Conservation (phyloP, 1,140 invertebrate species). For the Lordiphosa stackelbergi region DNA sequence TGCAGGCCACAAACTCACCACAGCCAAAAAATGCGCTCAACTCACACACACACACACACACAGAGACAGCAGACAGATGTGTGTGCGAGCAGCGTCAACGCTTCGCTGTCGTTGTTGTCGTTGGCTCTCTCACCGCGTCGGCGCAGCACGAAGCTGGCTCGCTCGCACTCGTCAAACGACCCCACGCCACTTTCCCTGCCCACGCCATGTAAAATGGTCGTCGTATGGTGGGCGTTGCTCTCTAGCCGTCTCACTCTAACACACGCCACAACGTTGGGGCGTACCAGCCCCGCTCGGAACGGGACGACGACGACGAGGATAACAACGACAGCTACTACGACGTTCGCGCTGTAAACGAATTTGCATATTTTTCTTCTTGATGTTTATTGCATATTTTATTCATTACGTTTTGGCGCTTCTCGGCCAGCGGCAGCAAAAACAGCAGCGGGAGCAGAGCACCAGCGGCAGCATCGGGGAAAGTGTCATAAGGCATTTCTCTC, state of each 20-base stretch:
- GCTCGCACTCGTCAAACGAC: conserved; percentile 24
- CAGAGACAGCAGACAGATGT: background rate
- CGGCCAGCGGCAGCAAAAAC: conserved; percentile 21
- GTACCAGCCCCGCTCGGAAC: too few relatives aligned
- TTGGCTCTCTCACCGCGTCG: conserved; percentile 25
- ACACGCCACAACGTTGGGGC: background rate
- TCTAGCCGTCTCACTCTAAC: conserved; percentile 30
- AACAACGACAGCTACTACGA: background rate
- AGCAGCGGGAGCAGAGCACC: conserved; percentile 11
- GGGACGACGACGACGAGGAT: background rate
- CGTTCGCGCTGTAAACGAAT: conserved; percentile 42
- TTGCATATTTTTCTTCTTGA: conserved; percentile 67
- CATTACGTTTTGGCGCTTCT: conserved; percentile 66
- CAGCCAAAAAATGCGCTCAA: conserved; percentile 19
- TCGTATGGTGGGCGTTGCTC: conserved; percentile 57
- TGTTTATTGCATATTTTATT: conserved; percentile 73
- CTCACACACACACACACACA: conserved; percentile 17
- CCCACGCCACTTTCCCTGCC: conserved; percentile 14
- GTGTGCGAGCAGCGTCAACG: background rate
- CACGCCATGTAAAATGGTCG: conserved; percentile 65
- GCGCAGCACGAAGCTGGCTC: conserved; percentile 20
- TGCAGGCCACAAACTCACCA: conserved; percentile 44
- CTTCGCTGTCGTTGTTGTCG: background rate
- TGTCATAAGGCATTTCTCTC: conserved; percentile 69
- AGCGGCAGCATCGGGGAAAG: conserved; percentile 35